Percentiles rank a stretch among this genome's conserved stretches.
Conservation (phyloP, 2,888 invertebrate genomes). For the Eubasilissa splendida region DNA sequence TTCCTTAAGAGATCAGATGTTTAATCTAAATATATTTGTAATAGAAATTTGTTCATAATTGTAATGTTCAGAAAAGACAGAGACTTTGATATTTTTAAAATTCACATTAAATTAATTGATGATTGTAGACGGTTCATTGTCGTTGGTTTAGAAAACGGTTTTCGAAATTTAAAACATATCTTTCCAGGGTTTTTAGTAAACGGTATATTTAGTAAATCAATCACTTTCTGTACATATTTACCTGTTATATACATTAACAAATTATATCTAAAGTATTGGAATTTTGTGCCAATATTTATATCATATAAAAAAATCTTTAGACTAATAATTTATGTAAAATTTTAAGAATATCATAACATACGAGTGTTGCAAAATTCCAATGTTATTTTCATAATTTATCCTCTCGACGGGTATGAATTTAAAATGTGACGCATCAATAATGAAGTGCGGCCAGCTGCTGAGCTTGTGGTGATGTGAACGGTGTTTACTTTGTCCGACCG, state of each 20-base stretch:
- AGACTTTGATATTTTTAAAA: conserved; percentile 57
- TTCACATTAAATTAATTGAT: conserved; percentile 53
- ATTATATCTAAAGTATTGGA: conserved; percentile 58
- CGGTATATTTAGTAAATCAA: conserved; percentile 58
- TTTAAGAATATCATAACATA: conserved; percentile 25
- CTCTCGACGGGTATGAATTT: too few species aligned
- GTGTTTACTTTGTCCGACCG: too few species aligned
- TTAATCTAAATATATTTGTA: conserved; percentile 53
- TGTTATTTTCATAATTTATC: conserved; percentile 24
- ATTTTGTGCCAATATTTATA: conserved; percentile 58
- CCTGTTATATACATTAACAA: conserved; percentile 58
- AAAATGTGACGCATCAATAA: too few species aligned
- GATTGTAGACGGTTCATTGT: conserved; percentile 53
- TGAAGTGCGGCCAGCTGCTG: too few species aligned
- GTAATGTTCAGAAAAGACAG: conserved; percentile 49
- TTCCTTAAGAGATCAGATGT: conserved; percentile 50
- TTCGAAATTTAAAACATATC: conserved; percentile 60
- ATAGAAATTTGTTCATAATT: conserved; percentile 51
- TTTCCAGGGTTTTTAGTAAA: conserved; percentile 60
- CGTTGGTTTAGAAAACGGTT: conserved; percentile 58
- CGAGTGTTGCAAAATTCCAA: conserved; percentile 35
- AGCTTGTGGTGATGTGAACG: too few species aligned
- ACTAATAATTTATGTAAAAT: conserved; percentile 49
- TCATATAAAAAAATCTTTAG: conserved; percentile 51
- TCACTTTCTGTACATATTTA: conserved; percentile 58